Evolutionary conservation across 2,888 invertebrate genomes (phyloP).

Genomic region (Mechanitis messenoides): DNA sequence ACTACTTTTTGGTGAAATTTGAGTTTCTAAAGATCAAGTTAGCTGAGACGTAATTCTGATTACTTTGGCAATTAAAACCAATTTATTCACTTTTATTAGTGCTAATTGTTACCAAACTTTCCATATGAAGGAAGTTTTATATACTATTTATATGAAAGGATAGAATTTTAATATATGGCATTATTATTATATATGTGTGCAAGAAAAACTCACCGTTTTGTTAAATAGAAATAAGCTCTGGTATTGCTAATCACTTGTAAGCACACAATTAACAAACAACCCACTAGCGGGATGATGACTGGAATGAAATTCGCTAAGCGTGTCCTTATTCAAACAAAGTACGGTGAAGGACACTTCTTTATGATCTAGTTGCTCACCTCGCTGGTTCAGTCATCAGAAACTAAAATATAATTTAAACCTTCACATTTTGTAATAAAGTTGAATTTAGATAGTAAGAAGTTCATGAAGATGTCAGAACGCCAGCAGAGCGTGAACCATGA

Average conservation of each 20-base stretch:
- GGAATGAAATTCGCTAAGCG: conserved; percentile 58
- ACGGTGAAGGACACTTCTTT: conserved; percentile 67
- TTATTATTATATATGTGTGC: no score
- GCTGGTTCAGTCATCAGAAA: conserved; percentile 30
- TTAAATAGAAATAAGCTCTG: not conserved
- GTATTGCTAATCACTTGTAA: conserved; percentile 8
- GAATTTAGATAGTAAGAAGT: conserved; percentile 38
- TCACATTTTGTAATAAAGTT: conserved; percentile 35
- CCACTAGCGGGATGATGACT: conserved; percentile 48
- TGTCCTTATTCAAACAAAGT: conserved; percentile 58
- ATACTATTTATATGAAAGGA: no score
- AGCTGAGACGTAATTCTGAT: conserved; percentile 16
- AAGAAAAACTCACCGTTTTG: not conserved
- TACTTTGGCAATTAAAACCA: conserved; percentile 16
- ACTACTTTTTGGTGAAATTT: conserved; percentile 20
- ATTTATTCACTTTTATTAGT: not conserved
- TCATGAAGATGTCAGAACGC: conserved; percentile 54
- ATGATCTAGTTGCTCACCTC: conserved; percentile 66
- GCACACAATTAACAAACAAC: conserved; percentile 36
- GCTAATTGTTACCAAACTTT: no score
- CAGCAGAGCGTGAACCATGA: conserved; percentile 70
- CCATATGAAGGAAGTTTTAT: no score
- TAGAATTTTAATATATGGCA: no score
- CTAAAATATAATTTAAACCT: conserved; percentile 19
- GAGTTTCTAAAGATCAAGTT: conserved; percentile 17